These are phyloP conservation scores for Autographa pulchrina DNA, from an alignment of 2,888 invertebrate genomes.

Conservation along the genomic window DNA sequence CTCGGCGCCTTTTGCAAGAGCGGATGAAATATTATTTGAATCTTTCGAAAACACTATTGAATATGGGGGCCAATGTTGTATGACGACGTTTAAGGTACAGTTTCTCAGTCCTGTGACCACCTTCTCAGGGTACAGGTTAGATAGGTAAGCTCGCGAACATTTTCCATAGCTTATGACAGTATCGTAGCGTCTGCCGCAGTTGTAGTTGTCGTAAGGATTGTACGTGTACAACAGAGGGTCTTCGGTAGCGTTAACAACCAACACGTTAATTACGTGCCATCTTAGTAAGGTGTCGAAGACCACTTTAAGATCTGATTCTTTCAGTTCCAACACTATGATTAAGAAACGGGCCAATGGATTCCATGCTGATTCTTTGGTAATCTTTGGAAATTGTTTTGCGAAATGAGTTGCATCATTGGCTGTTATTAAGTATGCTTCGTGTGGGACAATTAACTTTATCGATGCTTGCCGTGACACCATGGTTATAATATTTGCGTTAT, in stretches of 20 bases:
- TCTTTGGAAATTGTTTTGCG: slow-evolving; percentile 32
- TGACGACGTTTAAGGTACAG: slow-evolving; percentile 68
- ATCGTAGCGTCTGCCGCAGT: slow-evolving; percentile 73
- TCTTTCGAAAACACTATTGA: slow-evolving; percentile 33
- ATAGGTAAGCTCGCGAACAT: slow-evolving; percentile 56
- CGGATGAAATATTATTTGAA: slow-evolving; percentile 12
- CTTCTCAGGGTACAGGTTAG: slow-evolving; percentile 64
- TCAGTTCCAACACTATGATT: slow-evolving; percentile 62
- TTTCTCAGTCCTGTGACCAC: slow-evolving; percentile 65
- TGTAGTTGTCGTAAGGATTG: slow-evolving; percentile 74
- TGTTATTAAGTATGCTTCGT: slow-evolving; percentile 57
- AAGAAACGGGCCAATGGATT: slow-evolving; percentile 68
- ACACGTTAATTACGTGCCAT: slow-evolving; percentile 62
- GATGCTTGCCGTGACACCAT: slow-evolving; percentile 16
- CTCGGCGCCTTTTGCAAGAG: slow-evolving; percentile 59
- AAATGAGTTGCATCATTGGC: slow-evolving; percentile 50
- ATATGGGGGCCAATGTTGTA: slow-evolving; percentile 71
- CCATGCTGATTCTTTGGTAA: slow-evolving; percentile 66
- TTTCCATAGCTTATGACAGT: slow-evolving; percentile 68
- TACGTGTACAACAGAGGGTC: slow-evolving; percentile 72
- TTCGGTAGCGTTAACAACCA: slow-evolving; percentile 65
- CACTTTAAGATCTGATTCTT: slow-evolving; percentile 42
- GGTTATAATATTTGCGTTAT: slow-evolving; percentile 19
- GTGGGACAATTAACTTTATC: slow-evolving; percentile 8
- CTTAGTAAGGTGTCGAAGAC: slow-evolving; percentile 69